A percentile compares a stretch with the other conserved stretches of the same genome.
These are phyloP conservation scores for Bucco capensis DNA, from an alignment of 2,113 vertebrate genomes.

Conservation along the genomic window DNA sequence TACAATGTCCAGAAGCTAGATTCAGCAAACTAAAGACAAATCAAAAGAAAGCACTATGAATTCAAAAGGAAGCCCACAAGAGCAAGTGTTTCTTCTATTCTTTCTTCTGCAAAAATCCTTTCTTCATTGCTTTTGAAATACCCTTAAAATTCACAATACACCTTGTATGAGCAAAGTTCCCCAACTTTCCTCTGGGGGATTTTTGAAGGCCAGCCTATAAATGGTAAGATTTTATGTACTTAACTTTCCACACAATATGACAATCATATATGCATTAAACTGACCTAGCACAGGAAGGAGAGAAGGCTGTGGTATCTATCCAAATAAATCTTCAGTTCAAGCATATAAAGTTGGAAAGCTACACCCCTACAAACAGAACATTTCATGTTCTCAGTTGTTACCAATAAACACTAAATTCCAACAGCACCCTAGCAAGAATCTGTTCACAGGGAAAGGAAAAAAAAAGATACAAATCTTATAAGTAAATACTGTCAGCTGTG, in stretches of 20 bases:
- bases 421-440: background rate
- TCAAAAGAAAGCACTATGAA: background rate
- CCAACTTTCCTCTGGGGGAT: background rate
- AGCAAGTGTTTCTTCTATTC: background rate
- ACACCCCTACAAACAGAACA: background rate
- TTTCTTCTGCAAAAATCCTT: background rate
- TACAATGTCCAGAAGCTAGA: background rate
- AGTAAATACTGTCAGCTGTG: background rate
- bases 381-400: background rate
- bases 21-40: background rate
- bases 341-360: background rate
- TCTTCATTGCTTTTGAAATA: background rate
- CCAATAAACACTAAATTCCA: background rate
- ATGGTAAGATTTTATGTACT: background rate
- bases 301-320: background rate
- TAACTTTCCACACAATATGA: background rate
- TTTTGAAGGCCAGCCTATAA: background rate
- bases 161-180: background rate
- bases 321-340: background rate
- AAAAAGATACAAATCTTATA: accelerated
- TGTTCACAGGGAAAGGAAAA: background rate
- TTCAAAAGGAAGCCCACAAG: background rate
- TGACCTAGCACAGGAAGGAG: background rate
- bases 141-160: background rate
- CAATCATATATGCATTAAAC: background rate